Evolutionary conservation across 1,140 invertebrate genomes (phyloP).

Genomic region (Polypedilum pembai): DNA sequence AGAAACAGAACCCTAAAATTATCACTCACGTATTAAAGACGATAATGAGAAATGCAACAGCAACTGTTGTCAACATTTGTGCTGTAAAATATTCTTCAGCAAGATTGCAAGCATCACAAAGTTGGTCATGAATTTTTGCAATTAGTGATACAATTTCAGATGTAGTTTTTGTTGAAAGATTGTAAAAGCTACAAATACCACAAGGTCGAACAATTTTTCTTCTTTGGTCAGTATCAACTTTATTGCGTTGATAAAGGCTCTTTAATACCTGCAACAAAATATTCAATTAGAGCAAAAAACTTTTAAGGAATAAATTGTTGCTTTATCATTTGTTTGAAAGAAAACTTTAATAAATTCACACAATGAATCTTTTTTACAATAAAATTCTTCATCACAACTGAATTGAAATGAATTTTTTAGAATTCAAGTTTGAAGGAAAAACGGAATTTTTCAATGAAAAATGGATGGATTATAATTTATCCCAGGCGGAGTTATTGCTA

Average conservation of each 20-base stretch:
- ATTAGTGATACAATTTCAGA: conserved; percentile 35
- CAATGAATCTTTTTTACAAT: no score
- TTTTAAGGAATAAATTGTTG: no score
- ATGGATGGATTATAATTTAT: no score
- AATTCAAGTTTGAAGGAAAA: no score
- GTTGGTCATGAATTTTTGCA: conserved; percentile 41
- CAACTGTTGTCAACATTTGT: conserved; percentile 41
- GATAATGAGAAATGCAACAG: conserved; percentile 42
- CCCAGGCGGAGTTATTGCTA: no score
- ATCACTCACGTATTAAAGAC: conserved; percentile 38
- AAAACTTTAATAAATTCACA: no score
- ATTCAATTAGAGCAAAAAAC: no score
- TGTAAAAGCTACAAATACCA: conserved; percentile 21
- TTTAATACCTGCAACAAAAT: conserved; percentile 9
- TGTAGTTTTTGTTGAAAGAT: neutral
- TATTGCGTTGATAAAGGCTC: conserved; percentile 8
- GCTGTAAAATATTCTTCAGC: conserved; percentile 43
- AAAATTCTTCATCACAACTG: no score
- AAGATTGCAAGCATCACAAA: conserved; percentile 41
- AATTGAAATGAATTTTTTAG: no score
- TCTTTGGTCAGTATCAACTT: neutral
- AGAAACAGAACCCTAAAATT: no score
- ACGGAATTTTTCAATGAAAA: no score
- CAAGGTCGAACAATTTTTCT: neutral
- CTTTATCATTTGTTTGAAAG: no score